Evolutionary conservation across 2,797 vertebrate species (phyloP), one percentile per base, ranked within the genome.

Genomic region (Nannoperca obscura): DNA sequence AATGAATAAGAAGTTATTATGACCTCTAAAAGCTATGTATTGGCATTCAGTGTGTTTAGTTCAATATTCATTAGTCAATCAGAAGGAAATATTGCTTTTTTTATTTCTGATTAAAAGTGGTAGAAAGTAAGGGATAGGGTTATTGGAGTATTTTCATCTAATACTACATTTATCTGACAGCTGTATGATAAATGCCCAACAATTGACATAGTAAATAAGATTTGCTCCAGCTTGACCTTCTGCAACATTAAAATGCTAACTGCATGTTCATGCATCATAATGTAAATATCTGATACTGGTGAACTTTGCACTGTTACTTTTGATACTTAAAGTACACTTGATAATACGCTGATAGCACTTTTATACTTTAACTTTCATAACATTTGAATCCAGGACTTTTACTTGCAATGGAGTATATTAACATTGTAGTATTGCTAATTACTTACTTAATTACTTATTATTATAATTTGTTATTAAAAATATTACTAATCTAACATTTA

Each of bases 381-480:
- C 63, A 49, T 3, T 14, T 14, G 12, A 49, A 49, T n/a, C 11
- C 1, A 64, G 27, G 42, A 30, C 5, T n/a, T 38, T 10, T 20
- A 30, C 17, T 32, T 63, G 10, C 1, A 34, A 22, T 38, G 7
- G 13, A 20, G 36, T 9, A 30, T 3, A 8, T 27, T 20, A 27
- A 30, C 10, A 12, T 4, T 44, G 3, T 36, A 36, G 20, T 38
- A 34, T 4, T 22, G 13, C 11, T 40, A 42, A 20, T 57, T n/a
- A 44, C 46, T 30, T n/a, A n/a, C n/a, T n/a, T n/a, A n/a, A n/a
- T n/a, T n/a, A n/a, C n/a, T n/a, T n/a, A n/a, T n/a, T n/a, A n/a
- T n/a, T n/a, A n/a, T n/a, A n/a, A n/a, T 47, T 59, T 27, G 1
- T 30, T 3, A 36, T 53, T 74, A 50, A 46, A 54, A 81, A 71